phyloP scores from a whole-genome alignment of 2,797 vertebrate species.

The Lithobates pipiens region DNA sequence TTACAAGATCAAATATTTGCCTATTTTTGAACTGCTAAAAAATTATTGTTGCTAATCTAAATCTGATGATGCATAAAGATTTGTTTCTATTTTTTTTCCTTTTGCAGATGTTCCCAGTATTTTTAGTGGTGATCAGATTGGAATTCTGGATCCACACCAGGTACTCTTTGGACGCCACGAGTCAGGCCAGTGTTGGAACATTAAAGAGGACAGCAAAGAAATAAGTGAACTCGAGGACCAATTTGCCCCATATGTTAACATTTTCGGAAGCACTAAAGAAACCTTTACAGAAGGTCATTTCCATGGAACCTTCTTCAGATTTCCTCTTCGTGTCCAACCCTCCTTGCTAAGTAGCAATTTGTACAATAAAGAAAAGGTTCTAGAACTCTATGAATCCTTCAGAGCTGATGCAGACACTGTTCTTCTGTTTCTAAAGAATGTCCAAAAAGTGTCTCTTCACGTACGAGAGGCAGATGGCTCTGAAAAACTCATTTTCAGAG shows the following conservation, averaged over 20 bases:
- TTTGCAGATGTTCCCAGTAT: constrained; percentile 95
- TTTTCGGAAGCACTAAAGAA: constrained; percentile 92
- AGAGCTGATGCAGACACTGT: constrained; percentile 95
- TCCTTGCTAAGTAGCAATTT: constrained; percentile 93
- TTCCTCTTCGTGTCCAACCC: constrained; percentile 91
- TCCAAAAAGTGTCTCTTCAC: constrained; percentile 91
- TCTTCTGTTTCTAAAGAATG: constrained; percentile 93
- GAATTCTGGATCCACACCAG: constrained; percentile 97
- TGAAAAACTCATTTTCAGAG: constrained; percentile 89
- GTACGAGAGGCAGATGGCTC: constrained; percentile 89
- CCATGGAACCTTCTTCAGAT: constrained; percentile 96
- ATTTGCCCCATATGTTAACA: constrained; percentile 90
- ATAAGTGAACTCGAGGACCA: constrained; percentile 91
- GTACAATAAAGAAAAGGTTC: constrained; percentile 94
- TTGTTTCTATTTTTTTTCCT: constrained; percentile 20
- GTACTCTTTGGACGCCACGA: constrained; percentile 93
- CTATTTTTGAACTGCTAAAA: neutral
- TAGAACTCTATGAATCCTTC: constrained; percentile 97
- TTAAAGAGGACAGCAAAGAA: constrained; percentile 92
- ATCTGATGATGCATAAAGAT: neutral
- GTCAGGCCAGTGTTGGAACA: constrained; percentile 97
- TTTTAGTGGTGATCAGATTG: constrained; percentile 97
- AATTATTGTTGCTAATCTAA: neutral
- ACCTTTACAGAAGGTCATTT: constrained; percentile 87
- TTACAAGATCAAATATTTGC: neutral